Evolutionary conservation across 1,140 invertebrate species (phyloP).

Genomic region (Pseudomyrmex pallidus): DNA sequence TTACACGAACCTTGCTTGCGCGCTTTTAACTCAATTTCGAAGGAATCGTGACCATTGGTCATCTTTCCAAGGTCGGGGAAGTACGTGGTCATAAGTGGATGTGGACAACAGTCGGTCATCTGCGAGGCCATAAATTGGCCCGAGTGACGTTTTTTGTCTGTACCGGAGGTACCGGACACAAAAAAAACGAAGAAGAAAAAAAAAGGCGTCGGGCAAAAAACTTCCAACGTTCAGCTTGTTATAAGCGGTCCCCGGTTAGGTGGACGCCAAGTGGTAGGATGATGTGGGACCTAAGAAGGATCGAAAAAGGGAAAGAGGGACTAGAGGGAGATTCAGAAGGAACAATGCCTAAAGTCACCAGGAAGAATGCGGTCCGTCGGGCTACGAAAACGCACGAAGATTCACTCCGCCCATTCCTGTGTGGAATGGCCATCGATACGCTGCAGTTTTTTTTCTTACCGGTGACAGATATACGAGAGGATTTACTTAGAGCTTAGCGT

Average conservation of each 20-base stretch:
- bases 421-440: constrained; percentile 63
- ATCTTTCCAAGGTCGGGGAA: constrained; percentile 80
- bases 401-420: constrained; percentile 57
- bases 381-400: constrained; percentile 71
- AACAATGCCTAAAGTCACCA: constrained; percentile 84
- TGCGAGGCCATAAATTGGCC: constrained; percentile 81
- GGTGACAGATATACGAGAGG: constrained; percentile 81
- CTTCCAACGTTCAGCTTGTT: constrained; percentile 77
- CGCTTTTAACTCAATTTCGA: constrained; percentile 16
- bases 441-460: constrained; percentile 49
- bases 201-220: constrained; percentile 71
- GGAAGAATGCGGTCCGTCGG: constrained; percentile 85
- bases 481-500: constrained; percentile 78
- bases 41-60: constrained; percentile 30
- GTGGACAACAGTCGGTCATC: constrained; percentile 84
- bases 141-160: constrained; percentile 81
- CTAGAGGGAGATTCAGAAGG: constrained; percentile 69
- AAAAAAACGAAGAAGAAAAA: constrained; percentile 70
- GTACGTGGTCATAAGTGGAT: constrained; percentile 75
- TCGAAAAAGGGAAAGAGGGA: constrained; percentile 65
- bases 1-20: not conserved
- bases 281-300: constrained; percentile 53
- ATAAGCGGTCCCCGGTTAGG: constrained; percentile 70
- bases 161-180: constrained; percentile 61
- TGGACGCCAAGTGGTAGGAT: constrained; percentile 55